phyloP scores from a whole-genome alignment of 2,113 vertebrate genomes.

The Atherinomorus stipes region DNA sequence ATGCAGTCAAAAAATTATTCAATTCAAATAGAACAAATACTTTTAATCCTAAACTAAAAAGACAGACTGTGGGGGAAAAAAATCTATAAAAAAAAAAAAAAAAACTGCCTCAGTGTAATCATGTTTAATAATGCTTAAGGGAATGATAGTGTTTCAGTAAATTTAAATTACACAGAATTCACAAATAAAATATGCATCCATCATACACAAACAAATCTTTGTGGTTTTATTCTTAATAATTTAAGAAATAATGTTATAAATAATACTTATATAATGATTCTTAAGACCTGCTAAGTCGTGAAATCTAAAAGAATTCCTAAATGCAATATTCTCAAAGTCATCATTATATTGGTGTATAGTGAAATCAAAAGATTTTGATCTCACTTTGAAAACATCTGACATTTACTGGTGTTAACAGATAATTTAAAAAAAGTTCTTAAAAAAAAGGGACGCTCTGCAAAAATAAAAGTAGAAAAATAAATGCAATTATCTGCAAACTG shows the following conservation, averaged over 20 bases:
- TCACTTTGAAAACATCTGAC: neutral
- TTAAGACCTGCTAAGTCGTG: neutral
- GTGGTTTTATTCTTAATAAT: constrained; percentile 4
- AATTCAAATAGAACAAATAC: constrained; percentile 10
- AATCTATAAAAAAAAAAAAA: too few species aligned
- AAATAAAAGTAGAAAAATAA: too few species aligned
- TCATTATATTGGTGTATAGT: neutral
- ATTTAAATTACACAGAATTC: constrained; percentile 17
- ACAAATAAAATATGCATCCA: constrained; percentile 35
- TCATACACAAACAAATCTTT: constrained; percentile 4
- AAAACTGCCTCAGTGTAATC: constrained; percentile 27
- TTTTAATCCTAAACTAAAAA: neutral
- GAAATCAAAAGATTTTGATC: neutral
- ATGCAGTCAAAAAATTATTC: neutral
- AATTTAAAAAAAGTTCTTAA: neutral
- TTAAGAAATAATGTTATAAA: constrained; percentile 4
- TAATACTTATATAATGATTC: neutral
- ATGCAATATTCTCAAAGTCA: neutral
- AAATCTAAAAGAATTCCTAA: neutral
- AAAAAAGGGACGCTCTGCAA: too few species aligned
- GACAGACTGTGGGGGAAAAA: constrained; percentile 11
- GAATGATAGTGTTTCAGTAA: constrained; percentile 14
- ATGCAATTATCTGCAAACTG: too few species aligned
- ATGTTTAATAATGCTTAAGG: constrained; percentile 18
- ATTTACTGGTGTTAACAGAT: neutral